Evolutionary conservation across 2,797 vertebrate genomes (phyloP), one percentile per base, ranked within the genome.

Genomic region (Hypotaenidia okinawae): DNA sequence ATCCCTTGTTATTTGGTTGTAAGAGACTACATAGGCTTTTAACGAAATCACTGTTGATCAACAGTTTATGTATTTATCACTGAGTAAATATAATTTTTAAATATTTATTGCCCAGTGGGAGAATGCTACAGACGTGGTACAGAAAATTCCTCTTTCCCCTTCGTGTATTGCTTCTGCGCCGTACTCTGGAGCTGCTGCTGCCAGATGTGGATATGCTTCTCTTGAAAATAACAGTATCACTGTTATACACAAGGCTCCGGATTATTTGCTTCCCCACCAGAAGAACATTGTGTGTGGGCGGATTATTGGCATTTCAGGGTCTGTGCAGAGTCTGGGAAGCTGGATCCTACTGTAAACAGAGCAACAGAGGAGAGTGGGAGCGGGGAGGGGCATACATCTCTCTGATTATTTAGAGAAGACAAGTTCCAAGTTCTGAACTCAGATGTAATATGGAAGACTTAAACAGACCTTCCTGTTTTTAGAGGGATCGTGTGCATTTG

Each of bases 171-270:
- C 95, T 93, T 97, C 57, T 96, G 87, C 75, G 2, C 3, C 4
- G 70, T 97, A 51, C 94, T 94, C 76, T 96, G 68, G 86, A 95
- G 75, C 94, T 97, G 78, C 91, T 78, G 45, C 68, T 97, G 92
- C 97, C 97, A 97, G 97, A 98, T 98, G 92, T 98, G 96, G 97
- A 98, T 94, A 98, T 97, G 97, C 93, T 98, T 97, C 97, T 96
- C 95, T 97, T 96, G 97, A 96, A 97, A 98, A 97, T 97, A 98
- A 97, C 96, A 97, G 95, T 97, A 68, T 97, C 77, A 43, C 91
- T 96, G 10, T 97, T 98, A 95, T 97, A 95, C 37, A 92, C 81
- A 95, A 93, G 73, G 75, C 80, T 96, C 90, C 96, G 89, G 81
- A 95, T 97, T 97, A 94, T 97, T 96, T 97, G 84, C 89, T 97